Evolutionary conservation across 1,140 invertebrate species (phyloP).

Genomic region (Bombus affinis): DNA sequence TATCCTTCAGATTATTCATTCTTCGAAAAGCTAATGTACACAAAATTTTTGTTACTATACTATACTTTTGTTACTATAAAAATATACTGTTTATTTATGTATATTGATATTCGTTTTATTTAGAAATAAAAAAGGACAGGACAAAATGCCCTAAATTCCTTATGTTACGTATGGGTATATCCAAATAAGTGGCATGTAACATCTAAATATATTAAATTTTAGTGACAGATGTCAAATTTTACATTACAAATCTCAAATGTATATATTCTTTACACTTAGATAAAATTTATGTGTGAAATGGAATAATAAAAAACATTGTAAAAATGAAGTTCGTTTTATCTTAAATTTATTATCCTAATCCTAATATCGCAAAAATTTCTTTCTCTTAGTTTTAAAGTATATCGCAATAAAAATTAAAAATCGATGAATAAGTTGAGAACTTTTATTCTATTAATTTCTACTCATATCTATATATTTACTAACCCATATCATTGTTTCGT

Average conservation of each 20-base stretch:
- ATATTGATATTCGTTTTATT: neutral
- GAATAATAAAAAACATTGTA: slow-evolving; percentile 7
- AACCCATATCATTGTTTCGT: neutral
- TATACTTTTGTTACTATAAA: neutral
- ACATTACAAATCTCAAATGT: neutral
- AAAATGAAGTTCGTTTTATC: neutral
- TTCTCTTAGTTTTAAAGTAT: neutral
- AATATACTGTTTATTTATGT: neutral
- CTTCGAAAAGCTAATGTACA: neutral
- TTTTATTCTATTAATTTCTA: no score
- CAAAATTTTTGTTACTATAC: neutral
- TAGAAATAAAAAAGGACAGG: neutral
- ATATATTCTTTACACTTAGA: neutral
- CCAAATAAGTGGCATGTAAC: neutral
- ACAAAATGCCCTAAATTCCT: no score
- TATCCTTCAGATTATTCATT: neutral
- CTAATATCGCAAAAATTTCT: neutral
- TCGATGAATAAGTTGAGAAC: neutral
- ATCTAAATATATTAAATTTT: neutral
- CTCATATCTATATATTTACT: no score
- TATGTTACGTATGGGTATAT: neutral
- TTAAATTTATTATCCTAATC: neutral
- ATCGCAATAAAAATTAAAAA: neutral
- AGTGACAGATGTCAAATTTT: neutral
- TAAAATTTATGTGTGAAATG: neutral